Evolutionary conservation across 2,888 invertebrate species (phyloP).

Genomic region (Anodontia alba): DNA sequence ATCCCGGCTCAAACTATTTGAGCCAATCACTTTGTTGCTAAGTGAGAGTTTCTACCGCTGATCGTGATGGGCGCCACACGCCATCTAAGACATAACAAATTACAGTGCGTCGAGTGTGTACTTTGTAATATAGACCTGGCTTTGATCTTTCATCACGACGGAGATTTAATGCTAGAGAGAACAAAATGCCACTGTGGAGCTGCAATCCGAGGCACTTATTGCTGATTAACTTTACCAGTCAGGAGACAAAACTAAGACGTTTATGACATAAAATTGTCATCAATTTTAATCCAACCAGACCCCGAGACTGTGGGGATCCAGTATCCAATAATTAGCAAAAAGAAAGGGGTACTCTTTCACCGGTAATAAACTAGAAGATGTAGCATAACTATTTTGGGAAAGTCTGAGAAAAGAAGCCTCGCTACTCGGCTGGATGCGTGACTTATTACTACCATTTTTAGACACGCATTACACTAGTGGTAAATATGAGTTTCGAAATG

Average conservation of each 20-base stretch:
- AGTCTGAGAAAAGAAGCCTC: no score
- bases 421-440: no score
- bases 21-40: slow-evolving; percentile 62
- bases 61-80: slow-evolving; percentile 63
- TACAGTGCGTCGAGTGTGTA: slow-evolving; percentile 52
- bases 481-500: no score
- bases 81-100: slow-evolving; percentile 51
- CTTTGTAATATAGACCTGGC: slow-evolving; percentile 55
- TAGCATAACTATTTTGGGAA: no score
- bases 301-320: background rate
- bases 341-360: background rate
- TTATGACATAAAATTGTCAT: slow-evolving; percentile 52
- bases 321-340: background rate
- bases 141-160: slow-evolving; percentile 54
- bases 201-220: slow-evolving; percentile 29
- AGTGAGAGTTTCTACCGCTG: slow-evolving; percentile 33
- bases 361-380: no score
- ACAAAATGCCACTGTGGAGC: slow-evolving; percentile 41
- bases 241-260: slow-evolving; percentile 47
- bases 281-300: slow-evolving; percentile 23
- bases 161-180: slow-evolving; percentile 57
- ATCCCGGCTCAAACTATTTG: no score
- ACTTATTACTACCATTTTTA: no score
- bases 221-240: slow-evolving; percentile 39
- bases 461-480: no score